These are phyloP conservation scores for Hystrix cristata DNA, from an alignment of 2,113 vertebrate genomes.

Conservation along the genomic window DNA sequence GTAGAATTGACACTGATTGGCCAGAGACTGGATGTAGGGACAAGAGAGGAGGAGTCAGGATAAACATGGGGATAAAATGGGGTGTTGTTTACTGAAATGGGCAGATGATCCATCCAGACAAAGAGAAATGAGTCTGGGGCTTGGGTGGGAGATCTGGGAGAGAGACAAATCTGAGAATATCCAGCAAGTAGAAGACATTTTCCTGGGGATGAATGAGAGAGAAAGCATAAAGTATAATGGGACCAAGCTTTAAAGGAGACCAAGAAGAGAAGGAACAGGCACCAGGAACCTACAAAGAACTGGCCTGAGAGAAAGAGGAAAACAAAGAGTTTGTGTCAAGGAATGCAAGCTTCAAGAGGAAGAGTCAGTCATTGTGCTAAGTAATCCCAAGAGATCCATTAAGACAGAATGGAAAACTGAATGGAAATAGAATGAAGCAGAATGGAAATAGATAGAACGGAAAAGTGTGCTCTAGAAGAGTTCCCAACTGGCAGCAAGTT, in stretches of 20 bases:
- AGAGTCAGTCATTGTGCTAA: not conserved
- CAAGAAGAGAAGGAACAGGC: not conserved
- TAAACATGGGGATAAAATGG: not conserved
- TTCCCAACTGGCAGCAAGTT: fast-evolving
- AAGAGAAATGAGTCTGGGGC: not conserved
- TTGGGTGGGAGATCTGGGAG: not conserved
- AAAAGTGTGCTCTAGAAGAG: not conserved
- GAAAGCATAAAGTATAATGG: not conserved
- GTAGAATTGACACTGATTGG: not conserved
- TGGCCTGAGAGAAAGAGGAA: not conserved
- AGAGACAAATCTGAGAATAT: not conserved
- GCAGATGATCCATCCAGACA: not conserved
- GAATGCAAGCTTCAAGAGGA: not conserved
- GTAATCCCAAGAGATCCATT: not conserved
- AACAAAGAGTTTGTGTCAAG: not conserved
- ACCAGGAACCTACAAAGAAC: not conserved
- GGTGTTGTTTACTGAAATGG: not conserved
- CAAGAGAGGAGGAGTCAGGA: not conserved
- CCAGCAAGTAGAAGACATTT: not conserved
- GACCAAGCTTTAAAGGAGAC: not conserved
- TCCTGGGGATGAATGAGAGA: not conserved
- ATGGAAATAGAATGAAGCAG: not conserved
- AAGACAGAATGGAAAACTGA: not conserved
- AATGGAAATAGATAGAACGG: not conserved
- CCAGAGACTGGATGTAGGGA: too few species aligned